These are phyloP conservation scores for Drosophila peninsularis DNA, from an alignment of 2,888 invertebrate genomes.

Conservation along the genomic window DNA sequence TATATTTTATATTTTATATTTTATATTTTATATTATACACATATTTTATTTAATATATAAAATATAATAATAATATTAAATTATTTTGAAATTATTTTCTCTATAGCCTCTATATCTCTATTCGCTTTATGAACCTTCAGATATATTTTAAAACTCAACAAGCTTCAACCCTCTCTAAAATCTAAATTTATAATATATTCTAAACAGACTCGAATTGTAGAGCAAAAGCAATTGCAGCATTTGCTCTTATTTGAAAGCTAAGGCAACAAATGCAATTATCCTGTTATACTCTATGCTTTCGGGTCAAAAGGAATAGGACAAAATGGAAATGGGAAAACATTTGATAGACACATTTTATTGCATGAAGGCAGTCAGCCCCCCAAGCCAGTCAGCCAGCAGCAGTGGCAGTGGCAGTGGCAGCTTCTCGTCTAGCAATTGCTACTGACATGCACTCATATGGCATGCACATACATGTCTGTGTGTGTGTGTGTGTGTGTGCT, in stretches of 20 bases:
- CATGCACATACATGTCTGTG: conserved; percentile 18
- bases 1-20: too few species aligned
- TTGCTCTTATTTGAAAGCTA: conserved; percentile 4
- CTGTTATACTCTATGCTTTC: conserved; percentile 15
- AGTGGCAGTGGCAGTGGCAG: conserved; percentile 31
- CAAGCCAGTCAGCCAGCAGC: conserved; percentile 32
- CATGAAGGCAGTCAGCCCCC: conserved; percentile 50
- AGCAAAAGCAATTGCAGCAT: conserved; percentile 2
- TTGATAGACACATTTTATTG: conserved; percentile 78
- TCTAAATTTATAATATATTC: not conserved
- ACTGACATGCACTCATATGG: conserved; percentile 54
- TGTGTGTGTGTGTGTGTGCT: conserved; percentile 10
- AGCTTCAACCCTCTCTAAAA: not conserved
- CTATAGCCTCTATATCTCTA: too few species aligned
- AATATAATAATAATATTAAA: too few species aligned
- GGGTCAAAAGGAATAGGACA: conserved; percentile 29
- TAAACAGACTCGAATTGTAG: not conserved
- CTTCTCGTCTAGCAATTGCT: conserved; percentile 30
- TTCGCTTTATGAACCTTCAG: too few species aligned
- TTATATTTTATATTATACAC: too few species aligned
- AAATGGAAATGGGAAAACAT: conserved; percentile 55
- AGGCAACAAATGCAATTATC: conserved; percentile 10
- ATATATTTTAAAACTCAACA: too few species aligned
- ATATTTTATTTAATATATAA: too few species aligned
- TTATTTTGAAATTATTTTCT: too few species aligned